These are phyloP conservation scores for Sanderia malayensis DNA, from an alignment of 30 jellyfish, hydroid and myxozoan genomes.

Conservation along the genomic window DNA sequence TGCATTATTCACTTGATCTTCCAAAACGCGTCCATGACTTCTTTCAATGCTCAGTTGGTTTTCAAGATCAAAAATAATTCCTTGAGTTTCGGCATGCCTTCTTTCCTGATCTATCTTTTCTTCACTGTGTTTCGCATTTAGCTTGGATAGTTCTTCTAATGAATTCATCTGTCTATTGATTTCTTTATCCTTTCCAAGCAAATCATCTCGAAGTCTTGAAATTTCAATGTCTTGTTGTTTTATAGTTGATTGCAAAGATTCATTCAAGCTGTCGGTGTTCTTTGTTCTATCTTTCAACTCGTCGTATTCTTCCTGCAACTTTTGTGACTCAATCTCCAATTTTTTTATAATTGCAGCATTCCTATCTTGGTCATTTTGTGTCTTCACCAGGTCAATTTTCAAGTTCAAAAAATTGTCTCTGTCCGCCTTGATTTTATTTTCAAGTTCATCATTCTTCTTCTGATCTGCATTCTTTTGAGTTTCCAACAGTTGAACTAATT, in stretches of 20 bases:
- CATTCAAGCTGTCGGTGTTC: neutral
- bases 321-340: neutral
- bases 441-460: slow-evolving; percentile 4
- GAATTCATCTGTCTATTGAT: slow-evolving; percentile 4
- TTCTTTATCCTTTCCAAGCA: neutral
- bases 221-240: too few relatives aligned
- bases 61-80: slow-evolving; percentile 31
- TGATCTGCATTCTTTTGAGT: slow-evolving; percentile 9
- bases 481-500: slow-evolving; percentile 3
- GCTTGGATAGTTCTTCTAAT: neutral
- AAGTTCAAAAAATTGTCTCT: slow-evolving; percentile 11
- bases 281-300: neutral
- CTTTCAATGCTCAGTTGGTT: slow-evolving; percentile 50
- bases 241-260: too few relatives aligned
- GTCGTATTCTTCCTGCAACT: neutral
- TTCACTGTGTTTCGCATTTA: neutral
- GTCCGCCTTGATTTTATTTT: neutral
- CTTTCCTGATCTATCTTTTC: slow-evolving; percentile 15
- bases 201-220: neutral
- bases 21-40: slow-evolving; percentile 36
- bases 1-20: slow-evolving; percentile 27
- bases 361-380: neutral
- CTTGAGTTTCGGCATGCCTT: slow-evolving; percentile 47
- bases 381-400: neutral
- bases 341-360: neutral